These are phyloP conservation scores for Diabrotica virgifera DNA, from an alignment of 1,140 invertebrate genomes.

Conservation along the genomic window DNA sequence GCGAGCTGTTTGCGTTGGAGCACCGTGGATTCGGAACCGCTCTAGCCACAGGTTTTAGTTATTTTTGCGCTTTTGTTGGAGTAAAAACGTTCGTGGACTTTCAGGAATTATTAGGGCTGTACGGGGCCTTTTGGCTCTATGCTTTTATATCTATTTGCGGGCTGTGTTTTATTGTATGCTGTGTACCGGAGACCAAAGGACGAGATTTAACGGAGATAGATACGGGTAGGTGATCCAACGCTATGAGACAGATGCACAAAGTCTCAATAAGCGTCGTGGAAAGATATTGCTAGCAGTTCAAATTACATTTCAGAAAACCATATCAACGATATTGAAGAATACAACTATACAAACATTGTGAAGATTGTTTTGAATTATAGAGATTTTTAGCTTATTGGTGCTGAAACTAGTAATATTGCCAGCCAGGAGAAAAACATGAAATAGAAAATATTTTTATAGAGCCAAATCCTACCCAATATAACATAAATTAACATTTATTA, in stretches of 20 bases:
- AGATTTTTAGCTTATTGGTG: not conserved
- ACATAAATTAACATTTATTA: too few relatives aligned
- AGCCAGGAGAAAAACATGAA: too few relatives aligned
- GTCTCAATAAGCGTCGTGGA: conserved; percentile 40
- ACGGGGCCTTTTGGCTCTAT: conserved; percentile 87
- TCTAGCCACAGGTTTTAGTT: conserved; percentile 80
- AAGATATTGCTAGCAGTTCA: conserved; percentile 34
- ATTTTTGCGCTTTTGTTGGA: conserved; percentile 83
- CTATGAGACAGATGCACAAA: conserved; percentile 29
- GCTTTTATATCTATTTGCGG: conserved; percentile 79
- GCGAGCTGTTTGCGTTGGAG: conserved; percentile 82
- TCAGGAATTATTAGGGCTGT: conserved; percentile 69
- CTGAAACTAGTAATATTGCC: too few relatives aligned
- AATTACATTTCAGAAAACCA: not conserved
- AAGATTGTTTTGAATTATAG: not conserved
- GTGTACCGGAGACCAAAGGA: conserved; percentile 89
- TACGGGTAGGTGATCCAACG: conserved; percentile 48
- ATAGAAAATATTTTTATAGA: too few relatives aligned
- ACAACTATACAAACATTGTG: not conserved
- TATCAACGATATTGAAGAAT: not conserved
- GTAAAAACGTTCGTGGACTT: conserved; percentile 86
- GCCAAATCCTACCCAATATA: too few relatives aligned
- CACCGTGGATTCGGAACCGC: conserved; percentile 80
- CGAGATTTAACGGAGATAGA: conserved; percentile 85
- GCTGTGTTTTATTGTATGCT: conserved; percentile 77